Conservation (phyloP, 2,888 invertebrate species). For the Phyto melanocephala region DNA sequence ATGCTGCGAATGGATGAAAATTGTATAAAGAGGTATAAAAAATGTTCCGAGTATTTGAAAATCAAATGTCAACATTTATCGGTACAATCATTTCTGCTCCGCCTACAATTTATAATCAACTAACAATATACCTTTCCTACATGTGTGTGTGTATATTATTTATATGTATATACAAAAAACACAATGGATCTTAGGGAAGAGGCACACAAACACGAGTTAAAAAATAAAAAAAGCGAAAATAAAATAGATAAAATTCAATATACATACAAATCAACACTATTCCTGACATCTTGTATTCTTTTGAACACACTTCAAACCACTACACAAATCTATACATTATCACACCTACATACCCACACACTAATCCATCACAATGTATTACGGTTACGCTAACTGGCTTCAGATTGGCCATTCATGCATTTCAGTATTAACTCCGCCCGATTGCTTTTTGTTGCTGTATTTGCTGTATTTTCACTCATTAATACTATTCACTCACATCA, state of each 20-base stretch:
- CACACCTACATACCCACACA: constrained; percentile 22
- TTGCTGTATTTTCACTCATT: constrained; percentile 53
- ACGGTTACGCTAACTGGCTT: constrained; percentile 78
- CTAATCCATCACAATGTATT: constrained; percentile 67
- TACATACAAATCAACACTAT: constrained; percentile 49
- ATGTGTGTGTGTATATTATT: background rate
- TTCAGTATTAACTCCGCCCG: constrained; percentile 78
- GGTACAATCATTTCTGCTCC: constrained; percentile 68
- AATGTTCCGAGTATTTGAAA: constrained; percentile 36
- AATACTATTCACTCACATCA: constrained; percentile 58
- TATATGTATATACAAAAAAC: background rate
- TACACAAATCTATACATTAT: constrained; percentile 42
- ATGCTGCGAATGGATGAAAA: too few relatives aligned
- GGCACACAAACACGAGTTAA: constrained; percentile 12
- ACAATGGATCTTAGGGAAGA: constrained; percentile 31
- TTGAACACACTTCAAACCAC: constrained; percentile 19
- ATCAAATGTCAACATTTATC: constrained; percentile 42
- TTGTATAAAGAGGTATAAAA: too few relatives aligned
- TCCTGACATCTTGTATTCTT: constrained; percentile 74
- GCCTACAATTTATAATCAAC: constrained; percentile 68
- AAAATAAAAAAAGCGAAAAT: constrained; percentile 49
- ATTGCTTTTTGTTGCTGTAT: constrained; percentile 68
- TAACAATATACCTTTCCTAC: background rate
- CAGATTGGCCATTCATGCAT: constrained; percentile 79
- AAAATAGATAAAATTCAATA: constrained; percentile 2